Conservation (phyloP, 2,888 invertebrate species). For the Amphipyra berbera region DNA sequence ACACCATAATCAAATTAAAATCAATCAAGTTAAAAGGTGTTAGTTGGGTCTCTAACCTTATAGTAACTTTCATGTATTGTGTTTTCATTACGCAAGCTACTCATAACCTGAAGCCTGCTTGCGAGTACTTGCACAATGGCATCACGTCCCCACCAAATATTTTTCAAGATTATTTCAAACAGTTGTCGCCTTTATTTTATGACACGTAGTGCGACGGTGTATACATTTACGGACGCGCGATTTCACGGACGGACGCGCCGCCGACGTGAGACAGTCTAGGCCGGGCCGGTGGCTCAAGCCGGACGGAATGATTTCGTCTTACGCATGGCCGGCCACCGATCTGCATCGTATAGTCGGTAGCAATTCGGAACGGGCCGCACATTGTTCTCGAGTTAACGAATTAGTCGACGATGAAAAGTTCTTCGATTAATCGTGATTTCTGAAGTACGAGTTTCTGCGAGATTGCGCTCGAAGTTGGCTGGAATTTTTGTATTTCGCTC, state of each 20-base stretch:
- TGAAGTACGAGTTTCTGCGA: neutral
- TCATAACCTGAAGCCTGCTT: no score
- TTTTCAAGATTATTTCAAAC: neutral
- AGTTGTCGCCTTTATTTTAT: slow-evolving; percentile 15
- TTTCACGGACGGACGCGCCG: slow-evolving; percentile 61
- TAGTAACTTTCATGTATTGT: no score
- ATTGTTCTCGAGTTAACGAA: slow-evolving; percentile 55
- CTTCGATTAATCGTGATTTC: slow-evolving; percentile 23
- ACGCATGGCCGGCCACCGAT: slow-evolving; percentile 58
- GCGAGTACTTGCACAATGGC: no score
- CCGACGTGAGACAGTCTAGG: slow-evolving; percentile 50
- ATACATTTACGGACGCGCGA: slow-evolving; percentile 54
- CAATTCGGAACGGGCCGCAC: slow-evolving; percentile 29
- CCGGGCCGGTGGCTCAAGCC: slow-evolving; percentile 52
- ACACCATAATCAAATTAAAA: no score
- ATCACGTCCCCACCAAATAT: neutral
- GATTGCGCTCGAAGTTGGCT: neutral
- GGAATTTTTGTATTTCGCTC: no score
- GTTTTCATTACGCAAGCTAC: no score
- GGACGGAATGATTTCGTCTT: slow-evolving; percentile 67
- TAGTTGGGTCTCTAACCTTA: no score
- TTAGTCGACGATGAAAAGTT: slow-evolving; percentile 31
- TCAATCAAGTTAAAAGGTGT: no score
- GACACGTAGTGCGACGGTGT: slow-evolving; percentile 18
- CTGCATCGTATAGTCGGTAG: slow-evolving; percentile 43